Conservation (phyloP, 2,113 vertebrate genomes). For the Vombatus ursinus region DNA sequence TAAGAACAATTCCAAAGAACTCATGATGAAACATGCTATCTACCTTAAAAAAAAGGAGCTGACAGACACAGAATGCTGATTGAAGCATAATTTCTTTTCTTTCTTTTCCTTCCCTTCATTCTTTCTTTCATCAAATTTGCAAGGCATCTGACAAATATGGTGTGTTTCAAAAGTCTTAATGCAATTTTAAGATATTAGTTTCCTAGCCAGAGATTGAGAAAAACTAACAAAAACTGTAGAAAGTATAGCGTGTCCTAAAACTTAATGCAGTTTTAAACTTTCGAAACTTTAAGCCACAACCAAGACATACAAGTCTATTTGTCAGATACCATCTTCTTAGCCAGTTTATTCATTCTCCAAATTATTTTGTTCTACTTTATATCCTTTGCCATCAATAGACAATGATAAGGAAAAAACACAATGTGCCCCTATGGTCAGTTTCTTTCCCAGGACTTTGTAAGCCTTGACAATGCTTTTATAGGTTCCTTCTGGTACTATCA, state of each 20-base stretch:
- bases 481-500: background rate
- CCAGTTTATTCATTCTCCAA: background rate
- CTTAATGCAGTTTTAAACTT: background rate
- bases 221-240: background rate
- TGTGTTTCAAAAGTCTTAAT: background rate
- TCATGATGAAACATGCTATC: too few relatives aligned
- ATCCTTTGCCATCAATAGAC: background rate
- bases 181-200: background rate
- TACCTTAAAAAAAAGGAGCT: too few relatives aligned
- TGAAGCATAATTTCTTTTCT: background rate
- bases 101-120: background rate
- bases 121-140: background rate
- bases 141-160: background rate
- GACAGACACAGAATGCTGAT: too few relatives aligned
- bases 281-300: background rate
- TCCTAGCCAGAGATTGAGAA: background rate
- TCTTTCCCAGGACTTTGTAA: too few relatives aligned
- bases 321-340: background rate
- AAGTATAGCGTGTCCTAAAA: too few relatives aligned
- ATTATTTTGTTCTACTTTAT: background rate
- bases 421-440: too few relatives aligned
- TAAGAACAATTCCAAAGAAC: too few relatives aligned
- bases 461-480: background rate
- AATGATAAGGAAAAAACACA: too few relatives aligned
- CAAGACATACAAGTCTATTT: background rate